Evolutionary conservation across 2,888 invertebrate species (phyloP), one percentile per base, ranked within the genome.

Genomic region (Latrodectus hesperus): DNA sequence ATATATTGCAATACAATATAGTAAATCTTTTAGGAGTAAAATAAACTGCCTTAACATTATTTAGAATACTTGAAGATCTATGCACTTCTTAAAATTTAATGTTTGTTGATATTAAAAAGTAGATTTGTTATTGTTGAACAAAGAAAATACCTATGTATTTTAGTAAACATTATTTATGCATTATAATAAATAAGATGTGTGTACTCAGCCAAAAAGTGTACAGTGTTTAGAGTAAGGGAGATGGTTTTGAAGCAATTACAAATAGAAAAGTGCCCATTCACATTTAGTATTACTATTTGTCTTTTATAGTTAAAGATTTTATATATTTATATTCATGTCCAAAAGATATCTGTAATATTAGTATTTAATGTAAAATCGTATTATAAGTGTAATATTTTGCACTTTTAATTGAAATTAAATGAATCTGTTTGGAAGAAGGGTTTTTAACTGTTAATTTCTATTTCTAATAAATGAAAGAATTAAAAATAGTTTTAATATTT

Each of bases 61-160:
- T 51, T 86, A 87, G 77, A 26, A 70, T 38, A 75, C 71, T 87
- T 74, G 81, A 70, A 77, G 72, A 81, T 71, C 75, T 87, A 74
- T 87, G 86, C 86, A 87, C 81, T 80, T 81, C 38, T 38, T 38
- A 38, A 22, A 65, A 87, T 52, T 78, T 78, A 70, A 75, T 78
- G 75, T 85, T 65, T 87, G 86, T 87, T 87, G 86, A 81, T 81
- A 77, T 81, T 87, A 72, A 77, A 51, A 60, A 77, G 53, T 81
- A 77, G 76, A 70, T 77, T 81, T 85, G 80, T 85, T 87, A 87
- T 77, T 87, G 86, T 87, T 87, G 86, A 87, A 81, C 81, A 80
- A 73, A 70, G 74, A 68, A 81, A 55, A 52, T 81, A 87, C 72
- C 72, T 76, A 67, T 81, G 86, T 87, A 87, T 87, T 87, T 87